Conservation (phyloP, 2,113 vertebrate genomes). For the Tauraco erythrolophus region DNA sequence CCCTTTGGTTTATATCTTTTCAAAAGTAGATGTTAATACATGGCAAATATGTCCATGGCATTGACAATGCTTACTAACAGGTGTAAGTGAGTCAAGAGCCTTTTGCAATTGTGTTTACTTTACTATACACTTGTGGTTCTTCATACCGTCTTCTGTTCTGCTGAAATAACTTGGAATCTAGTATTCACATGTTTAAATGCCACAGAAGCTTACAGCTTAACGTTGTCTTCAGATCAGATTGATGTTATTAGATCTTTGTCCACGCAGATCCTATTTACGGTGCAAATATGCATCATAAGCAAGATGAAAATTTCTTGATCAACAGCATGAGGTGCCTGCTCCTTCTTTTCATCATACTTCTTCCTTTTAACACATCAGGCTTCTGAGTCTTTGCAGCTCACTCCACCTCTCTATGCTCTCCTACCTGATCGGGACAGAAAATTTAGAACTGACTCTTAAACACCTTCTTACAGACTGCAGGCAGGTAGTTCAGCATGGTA, state of each 20-base stretch:
- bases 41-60: neutral
- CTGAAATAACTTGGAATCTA: neutral
- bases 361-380: neutral
- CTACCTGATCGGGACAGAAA: neutral
- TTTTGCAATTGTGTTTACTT: neutral
- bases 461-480: neutral
- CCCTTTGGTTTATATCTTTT: neutral
- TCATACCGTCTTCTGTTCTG: neutral
- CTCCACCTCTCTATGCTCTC: neutral
- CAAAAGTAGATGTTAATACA: neutral
- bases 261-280: fast-evolving
- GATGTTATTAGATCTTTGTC: neutral
- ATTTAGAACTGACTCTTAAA: neutral
- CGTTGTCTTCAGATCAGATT: neutral
- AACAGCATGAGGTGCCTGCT: neutral
- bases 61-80: neutral
- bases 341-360: neutral
- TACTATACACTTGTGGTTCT: neutral
- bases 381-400: neutral
- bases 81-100: neutral
- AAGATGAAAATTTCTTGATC: neutral
- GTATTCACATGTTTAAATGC: neutral
- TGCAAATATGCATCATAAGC: neutral
- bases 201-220: neutral
- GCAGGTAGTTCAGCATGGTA: neutral